Evolutionary conservation across 2,888 invertebrate species (phyloP).

Genomic region (Timema podura): DNA sequence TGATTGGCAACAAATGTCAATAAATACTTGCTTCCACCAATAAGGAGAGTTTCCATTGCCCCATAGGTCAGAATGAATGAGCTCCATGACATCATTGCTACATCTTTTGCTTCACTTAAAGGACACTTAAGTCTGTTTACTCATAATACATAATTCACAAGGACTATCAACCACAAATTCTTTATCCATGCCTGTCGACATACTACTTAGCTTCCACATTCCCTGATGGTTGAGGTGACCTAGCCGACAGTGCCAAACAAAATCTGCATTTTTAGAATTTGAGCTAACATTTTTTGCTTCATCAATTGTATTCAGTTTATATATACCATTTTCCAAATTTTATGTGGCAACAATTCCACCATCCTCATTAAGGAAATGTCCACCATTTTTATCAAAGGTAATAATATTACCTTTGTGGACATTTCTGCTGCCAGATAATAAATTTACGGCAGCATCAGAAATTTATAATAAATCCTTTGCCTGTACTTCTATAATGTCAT

Average conservation of each 20-base stretch:
- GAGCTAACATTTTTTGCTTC: background rate
- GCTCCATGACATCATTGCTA: background rate
- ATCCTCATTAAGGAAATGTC: background rate
- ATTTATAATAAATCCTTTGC: background rate
- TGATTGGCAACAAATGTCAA: background rate
- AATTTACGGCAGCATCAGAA: background rate
- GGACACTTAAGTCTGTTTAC: background rate
- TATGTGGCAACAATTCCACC: background rate
- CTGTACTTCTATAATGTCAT: background rate
- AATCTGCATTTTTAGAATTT: background rate
- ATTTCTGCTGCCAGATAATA: background rate
- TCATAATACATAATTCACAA: background rate
- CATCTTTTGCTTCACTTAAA: background rate
- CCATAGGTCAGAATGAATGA: background rate
- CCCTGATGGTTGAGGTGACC: background rate
- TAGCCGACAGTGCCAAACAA: background rate
- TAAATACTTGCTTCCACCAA: background rate
- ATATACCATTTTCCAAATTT: background rate
- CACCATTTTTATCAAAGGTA: background rate
- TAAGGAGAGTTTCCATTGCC: background rate
- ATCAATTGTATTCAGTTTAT: background rate
- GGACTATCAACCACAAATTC: background rate
- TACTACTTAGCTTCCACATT: background rate
- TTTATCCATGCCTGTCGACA: background rate
- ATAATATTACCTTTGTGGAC: background rate